Base-by-base conservation (phyloP, 1,140 invertebrate genomes). In the Macrobrachium rosenbergii region DNA sequence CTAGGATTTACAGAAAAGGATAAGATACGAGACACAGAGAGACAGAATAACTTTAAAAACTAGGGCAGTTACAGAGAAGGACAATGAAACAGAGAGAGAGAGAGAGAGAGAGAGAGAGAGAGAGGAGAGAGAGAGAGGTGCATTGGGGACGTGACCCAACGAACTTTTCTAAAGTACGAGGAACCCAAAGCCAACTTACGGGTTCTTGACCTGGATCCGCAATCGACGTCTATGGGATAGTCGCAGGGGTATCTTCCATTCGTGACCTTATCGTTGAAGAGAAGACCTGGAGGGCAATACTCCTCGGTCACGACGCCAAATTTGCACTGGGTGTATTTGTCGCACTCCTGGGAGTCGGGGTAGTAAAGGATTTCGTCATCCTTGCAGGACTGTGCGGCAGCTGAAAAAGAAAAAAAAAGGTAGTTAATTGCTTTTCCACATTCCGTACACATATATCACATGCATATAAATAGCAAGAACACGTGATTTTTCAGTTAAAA, bases 211-310 rank as follows among this genome's bases (percentile, higher is more conserved):
- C 84, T 80, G 67, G 69, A 60, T 64, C 77, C 78, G 37, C 84
- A 87, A 58, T 87, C 84, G 16, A 87, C 84, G 59, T 87, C 84
- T 5, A 69, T 14, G 5, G 12, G 63, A 52, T 87, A 87, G 21
- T 63, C 59, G 62, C 84, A 87, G 14, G 84, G 84, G 67, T 87
- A 87, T 67, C 58, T n/a, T 10, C 78, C 84, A 69, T 87, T 81
- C 21, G 58, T 75, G 58, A 87, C 11, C 58, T 60, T 62, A 59
- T 80, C 84, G 78, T 87, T 75, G 64, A 87, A 87, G 64, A 87
- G 84, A 17, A 87, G 84, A 12, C 84, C 84, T 19, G 80, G 77
- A 12, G 84, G 84, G 52, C 84, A 87, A 0, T 72, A 69, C 58
- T 75, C 76, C 10, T 81, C 84, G 5, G 52, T 80, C n/a, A 10